Percentiles rank a stretch among this genome's conserved stretches.
Evolutionary conservation across 2,113 vertebrate genomes (phyloP).

Genomic region (Ptilonorhynchus violaceus): DNA sequence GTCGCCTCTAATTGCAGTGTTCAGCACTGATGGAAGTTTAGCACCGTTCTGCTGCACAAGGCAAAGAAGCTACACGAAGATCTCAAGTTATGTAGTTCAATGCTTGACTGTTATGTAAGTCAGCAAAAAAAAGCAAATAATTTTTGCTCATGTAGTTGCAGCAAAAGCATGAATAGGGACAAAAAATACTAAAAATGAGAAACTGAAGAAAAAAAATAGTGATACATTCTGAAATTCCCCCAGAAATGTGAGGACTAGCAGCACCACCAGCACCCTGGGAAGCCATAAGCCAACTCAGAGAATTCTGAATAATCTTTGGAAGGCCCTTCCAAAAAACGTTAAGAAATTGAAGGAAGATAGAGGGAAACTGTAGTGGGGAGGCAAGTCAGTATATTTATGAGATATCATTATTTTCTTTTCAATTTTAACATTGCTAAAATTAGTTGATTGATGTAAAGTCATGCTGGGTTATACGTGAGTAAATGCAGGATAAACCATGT

Average conservation of each 20-base stretch:
- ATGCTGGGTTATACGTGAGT: conserved; percentile 63
- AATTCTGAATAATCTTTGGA: not conserved
- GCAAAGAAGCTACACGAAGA: not conserved
- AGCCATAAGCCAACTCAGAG: not conserved
- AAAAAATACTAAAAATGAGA: not conserved
- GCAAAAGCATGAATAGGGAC: not conserved
- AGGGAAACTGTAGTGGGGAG: not conserved
- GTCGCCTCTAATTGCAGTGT: not conserved
- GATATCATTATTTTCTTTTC: conserved; percentile 45
- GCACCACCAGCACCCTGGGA: not conserved
- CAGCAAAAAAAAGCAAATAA: not conserved
- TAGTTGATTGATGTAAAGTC: conserved; percentile 64
- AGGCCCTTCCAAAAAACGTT: not conserved
- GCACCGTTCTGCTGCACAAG: not conserved
- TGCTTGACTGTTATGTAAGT: not conserved
- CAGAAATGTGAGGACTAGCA: not conserved
- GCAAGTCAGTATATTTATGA: not conserved
- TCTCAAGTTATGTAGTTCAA: not conserved
- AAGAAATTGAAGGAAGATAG: not conserved
- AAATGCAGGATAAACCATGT: conserved; percentile 54
- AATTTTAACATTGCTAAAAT: conserved; percentile 62
- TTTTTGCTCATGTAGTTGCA: not conserved
- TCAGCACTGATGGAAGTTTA: not conserved
- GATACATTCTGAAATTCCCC: not conserved
- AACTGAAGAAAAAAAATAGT: not conserved